Evolutionary conservation across 2,113 vertebrate species (phyloP).

Genomic region (Pterocles orientalis): DNA sequence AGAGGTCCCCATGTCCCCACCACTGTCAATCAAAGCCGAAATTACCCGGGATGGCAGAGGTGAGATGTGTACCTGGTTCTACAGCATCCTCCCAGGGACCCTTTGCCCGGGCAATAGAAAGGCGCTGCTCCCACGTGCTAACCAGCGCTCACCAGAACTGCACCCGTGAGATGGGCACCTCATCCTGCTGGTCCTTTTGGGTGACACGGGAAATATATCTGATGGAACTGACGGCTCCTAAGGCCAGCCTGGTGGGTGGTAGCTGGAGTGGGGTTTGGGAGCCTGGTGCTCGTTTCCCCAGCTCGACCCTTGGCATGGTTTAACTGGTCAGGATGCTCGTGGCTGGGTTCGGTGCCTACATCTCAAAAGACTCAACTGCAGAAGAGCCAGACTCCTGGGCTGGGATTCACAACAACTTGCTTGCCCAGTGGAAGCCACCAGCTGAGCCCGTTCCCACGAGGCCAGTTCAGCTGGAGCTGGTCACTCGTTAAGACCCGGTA

Average conservation of each 20-base stretch:
- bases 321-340: not conserved
- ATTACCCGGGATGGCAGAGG: not conserved
- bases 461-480: no score
- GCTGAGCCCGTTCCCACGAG: no score
- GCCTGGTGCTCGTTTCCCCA: not conserved
- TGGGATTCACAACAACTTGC: accelerated
- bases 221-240: not conserved
- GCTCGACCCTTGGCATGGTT: not conserved
- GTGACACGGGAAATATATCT: not conserved
- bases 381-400: not conserved
- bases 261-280: not conserved
- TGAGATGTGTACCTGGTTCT: not conserved
- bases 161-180: not conserved
- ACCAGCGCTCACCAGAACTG: not conserved
- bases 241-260: not conserved
- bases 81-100: not conserved
- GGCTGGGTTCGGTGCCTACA: not conserved
- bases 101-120: not conserved
- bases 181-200: not conserved
- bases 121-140: not conserved
- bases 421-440: not conserved
- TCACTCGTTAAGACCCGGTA: not conserved
- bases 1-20: not conserved
- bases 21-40: not conserved
- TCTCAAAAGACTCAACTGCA: not conserved